Evolutionary conservation across 2,888 invertebrate genomes (phyloP), one percentile per base, ranked within the genome.

Genomic region (Chamaedrilus cognettii): DNA sequence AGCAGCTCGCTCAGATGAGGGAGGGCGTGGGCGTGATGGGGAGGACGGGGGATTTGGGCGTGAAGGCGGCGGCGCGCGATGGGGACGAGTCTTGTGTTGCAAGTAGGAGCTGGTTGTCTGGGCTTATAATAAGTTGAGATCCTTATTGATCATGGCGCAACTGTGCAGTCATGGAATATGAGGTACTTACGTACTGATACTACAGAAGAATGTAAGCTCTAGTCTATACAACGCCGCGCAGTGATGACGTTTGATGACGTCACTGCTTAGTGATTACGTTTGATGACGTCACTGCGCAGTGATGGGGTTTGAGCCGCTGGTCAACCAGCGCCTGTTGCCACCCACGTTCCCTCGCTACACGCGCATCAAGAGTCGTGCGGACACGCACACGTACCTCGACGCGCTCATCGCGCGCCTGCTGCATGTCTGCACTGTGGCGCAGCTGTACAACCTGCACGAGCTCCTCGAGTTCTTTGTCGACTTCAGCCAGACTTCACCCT

Each of bases 341-440:
- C 96, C 98, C 0, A 96, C 98, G 26, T 99, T 98, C 86, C 98
- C 98, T 0, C 89, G 98, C 28, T 96, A 95, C 84, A 94, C 96
- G 0, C 91, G 93, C 84, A 94, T 97, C 59, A 77, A 77, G 50
- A 72, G 75, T 33, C 70, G 80, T 15, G 85, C 87, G 61, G 93
- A 93, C 79, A 93, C 96, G 42, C 83, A 94, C 70, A 87, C 88
- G 72, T 93, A 93, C 82, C 88, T 93, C 79, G 91, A 92, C 77
- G 90, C 90, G 79, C 88, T 96, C 76, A 87, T 95, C n/a, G 87
- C 89, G 51, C 87, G 93, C 69, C 72, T 83, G 23, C 74, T 78
- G 60, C 70, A 73, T 19, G 76, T 82, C 11, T 76, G 79, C 57
- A 71, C 70, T 19, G 75, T 83, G 4, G 75, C 80, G n/a, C 76